Conservation (phyloP, 2,888 invertebrate genomes). For the Panopea generosa region DNA sequence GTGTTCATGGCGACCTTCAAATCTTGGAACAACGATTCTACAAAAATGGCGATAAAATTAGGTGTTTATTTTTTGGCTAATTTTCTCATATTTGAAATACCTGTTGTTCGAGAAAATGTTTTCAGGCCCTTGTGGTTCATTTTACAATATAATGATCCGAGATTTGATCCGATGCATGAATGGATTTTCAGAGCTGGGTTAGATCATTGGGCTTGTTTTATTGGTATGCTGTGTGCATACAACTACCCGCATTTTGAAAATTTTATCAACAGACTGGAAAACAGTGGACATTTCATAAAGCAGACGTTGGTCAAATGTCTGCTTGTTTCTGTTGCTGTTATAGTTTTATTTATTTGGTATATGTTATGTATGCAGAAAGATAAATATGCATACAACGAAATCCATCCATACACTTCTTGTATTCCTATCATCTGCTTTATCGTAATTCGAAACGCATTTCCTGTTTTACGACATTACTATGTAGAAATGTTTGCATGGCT, state of each 20-base stretch:
- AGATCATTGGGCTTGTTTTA: constrained; percentile 78
- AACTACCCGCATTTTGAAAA: constrained; percentile 78
- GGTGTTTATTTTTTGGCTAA: constrained; percentile 68
- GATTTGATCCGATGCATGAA: constrained; percentile 70
- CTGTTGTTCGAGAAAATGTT: constrained; percentile 56
- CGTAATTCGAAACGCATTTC: constrained; percentile 71
- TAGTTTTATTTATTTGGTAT: constrained; percentile 62
- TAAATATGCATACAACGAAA: constrained; percentile 69
- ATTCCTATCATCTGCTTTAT: constrained; percentile 74
- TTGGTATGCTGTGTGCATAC: constrained; percentile 79
- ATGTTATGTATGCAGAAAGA: constrained; percentile 60
- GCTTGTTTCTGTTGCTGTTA: constrained; percentile 27
- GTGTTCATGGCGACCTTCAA: constrained; percentile 70
- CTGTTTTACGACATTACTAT: constrained; percentile 67
- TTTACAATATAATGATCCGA: constrained; percentile 65
- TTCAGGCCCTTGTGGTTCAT: constrained; percentile 73
- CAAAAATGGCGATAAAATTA: constrained; percentile 75
- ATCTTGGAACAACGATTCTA: constrained; percentile 71
- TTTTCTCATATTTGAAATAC: constrained; percentile 73
- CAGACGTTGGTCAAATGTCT: constrained; percentile 14
- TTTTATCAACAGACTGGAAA: constrained; percentile 68
- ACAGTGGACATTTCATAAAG: constrained; percentile 36
- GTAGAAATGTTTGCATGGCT: constrained; percentile 72
- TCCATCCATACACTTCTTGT: constrained; percentile 74
- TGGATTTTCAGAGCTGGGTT: constrained; percentile 76